phyloP scores from a whole-genome alignment of 2,888 invertebrate genomes.

The Acanthosepion esculentum region DNA sequence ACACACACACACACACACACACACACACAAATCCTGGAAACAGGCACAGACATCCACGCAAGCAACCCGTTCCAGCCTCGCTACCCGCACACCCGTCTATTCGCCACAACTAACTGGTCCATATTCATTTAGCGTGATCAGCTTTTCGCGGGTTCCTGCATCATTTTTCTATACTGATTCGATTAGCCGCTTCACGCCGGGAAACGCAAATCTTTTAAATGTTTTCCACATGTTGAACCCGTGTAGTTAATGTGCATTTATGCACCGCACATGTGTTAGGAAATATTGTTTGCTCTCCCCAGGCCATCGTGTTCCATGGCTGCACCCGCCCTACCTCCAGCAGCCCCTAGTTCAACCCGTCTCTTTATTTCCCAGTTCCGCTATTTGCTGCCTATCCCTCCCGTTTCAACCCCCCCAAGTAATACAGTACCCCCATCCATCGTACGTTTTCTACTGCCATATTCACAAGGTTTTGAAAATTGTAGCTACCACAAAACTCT shows the following conservation, averaged over 20 bases:
- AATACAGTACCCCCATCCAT: neutral
- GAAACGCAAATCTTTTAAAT: constrained; percentile 54
- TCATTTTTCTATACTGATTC: constrained; percentile 50
- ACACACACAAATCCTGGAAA: neutral
- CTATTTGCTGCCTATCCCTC: neutral
- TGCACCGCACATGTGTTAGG: constrained; percentile 48
- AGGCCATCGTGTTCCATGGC: neutral
- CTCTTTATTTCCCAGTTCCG: neutral
- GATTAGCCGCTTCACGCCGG: constrained; percentile 53
- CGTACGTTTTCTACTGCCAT: neutral
- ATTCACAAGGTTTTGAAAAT: neutral
- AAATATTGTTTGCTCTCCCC: constrained; percentile 52
- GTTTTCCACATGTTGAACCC: constrained; percentile 54
- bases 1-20: neutral
- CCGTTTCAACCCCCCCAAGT: neutral
- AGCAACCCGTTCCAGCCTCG: neutral
- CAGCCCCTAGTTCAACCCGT: neutral
- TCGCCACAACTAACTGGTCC: neutral
- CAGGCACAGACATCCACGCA: neutral
- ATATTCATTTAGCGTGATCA: constrained; percentile 18
- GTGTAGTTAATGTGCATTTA: constrained; percentile 47
- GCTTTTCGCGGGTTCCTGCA: constrained; percentile 6
- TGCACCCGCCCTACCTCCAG: neutral
- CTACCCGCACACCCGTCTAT: neutral
- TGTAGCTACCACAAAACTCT: neutral